Conservation (phyloP, 2,797 vertebrate species). For the Hypotaenidia okinawae region DNA sequence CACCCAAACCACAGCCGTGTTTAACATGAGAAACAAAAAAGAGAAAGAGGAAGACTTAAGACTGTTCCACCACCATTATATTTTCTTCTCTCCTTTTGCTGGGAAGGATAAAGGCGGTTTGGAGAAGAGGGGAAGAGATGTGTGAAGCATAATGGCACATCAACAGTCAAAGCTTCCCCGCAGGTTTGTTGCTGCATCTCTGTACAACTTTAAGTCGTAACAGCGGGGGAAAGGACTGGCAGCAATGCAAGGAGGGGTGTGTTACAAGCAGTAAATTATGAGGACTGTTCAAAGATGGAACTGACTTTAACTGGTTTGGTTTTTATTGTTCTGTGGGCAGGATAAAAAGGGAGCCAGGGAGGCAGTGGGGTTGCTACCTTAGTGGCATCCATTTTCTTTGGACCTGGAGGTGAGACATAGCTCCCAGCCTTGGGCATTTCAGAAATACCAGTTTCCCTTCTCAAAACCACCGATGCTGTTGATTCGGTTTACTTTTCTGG, state of each 20-base stretch:
- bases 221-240: neutral
- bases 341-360: neutral
- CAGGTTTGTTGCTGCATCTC: neutral
- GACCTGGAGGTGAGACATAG: neutral
- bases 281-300: neutral
- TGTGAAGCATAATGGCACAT: neutral
- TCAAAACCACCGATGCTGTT: accelerated
- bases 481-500: neutral
- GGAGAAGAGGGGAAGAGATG: neutral
- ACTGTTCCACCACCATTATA: neutral
- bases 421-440: neutral
- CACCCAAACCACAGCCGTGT: neutral
- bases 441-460: neutral
- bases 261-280: neutral
- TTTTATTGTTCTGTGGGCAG: neutral
- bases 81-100: neutral
- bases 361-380: neutral
- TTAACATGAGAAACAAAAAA: neutral
- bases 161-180: neutral
- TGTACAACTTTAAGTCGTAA: neutral
- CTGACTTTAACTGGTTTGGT: neutral
- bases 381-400: neutral
- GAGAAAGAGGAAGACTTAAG: neutral
- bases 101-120: neutral
- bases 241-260: neutral